Percentiles rank a stretch among this genome's conserved stretches.
Evolutionary conservation across 2,888 invertebrate genomes (phyloP).

Genomic region (Erannis defoliaria): DNA sequence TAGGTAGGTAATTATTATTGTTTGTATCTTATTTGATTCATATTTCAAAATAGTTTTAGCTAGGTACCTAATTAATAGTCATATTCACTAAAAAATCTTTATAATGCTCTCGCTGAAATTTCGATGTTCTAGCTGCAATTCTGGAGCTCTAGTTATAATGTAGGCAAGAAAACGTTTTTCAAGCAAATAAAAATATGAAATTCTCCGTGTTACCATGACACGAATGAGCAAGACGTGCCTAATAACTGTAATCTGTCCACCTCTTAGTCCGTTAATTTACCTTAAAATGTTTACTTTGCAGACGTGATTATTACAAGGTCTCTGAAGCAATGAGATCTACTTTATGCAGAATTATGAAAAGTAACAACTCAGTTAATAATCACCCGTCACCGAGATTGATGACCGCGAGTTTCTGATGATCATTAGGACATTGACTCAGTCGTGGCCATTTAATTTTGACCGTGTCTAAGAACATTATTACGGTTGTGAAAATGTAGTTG

Average conservation of each 20-base stretch:
- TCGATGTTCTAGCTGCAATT: not conserved
- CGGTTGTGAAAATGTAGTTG: conserved; percentile 22
- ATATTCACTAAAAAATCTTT: too few species aligned
- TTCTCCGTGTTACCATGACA: conserved; percentile 29
- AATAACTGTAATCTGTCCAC: conserved; percentile 25
- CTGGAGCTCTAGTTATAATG: not conserved
- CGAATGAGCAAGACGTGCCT: conserved; percentile 33
- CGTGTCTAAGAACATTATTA: conserved; percentile 28
- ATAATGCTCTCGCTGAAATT: too few species aligned
- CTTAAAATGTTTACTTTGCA: conserved; percentile 34
- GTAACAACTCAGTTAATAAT: conserved; percentile 7
- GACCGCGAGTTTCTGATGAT: conserved; percentile 14
- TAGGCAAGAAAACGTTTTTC: conserved; percentile 4
- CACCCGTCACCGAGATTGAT: conserved; percentile 25
- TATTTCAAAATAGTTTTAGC: too few species aligned
- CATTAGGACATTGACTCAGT: conserved; percentile 26
- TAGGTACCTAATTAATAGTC: too few species aligned
- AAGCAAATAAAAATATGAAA: conserved; percentile 23
- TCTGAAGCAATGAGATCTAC: conserved; percentile 11
- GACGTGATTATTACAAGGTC: conserved; percentile 32
- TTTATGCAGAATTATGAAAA: conserved; percentile 16
- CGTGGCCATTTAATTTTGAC: conserved; percentile 22
- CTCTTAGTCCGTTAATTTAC: conserved; percentile 29
- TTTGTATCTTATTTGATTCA: too few species aligned
- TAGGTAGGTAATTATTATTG: too few species aligned